These are phyloP conservation scores for Cynodonichthys magdalenae DNA, from an alignment of 2,797 vertebrate species.

Conservation along the genomic window DNA sequence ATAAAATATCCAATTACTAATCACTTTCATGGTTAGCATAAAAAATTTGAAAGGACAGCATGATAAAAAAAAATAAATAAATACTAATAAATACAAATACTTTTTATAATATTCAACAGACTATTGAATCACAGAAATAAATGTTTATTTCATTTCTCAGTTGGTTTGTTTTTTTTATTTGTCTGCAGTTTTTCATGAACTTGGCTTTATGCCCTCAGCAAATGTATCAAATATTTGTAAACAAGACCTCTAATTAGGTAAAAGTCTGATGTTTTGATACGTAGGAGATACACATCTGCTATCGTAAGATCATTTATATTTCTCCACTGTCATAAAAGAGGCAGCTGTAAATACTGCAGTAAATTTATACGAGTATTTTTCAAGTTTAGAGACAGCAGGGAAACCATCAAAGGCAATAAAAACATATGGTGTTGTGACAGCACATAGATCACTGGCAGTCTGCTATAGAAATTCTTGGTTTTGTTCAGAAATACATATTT, in stretches of 20 bases:
- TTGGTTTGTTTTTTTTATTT: not conserved
- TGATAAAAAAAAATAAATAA: no score
- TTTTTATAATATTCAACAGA: not conserved
- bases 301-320: constrained; percentile 28
- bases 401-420: constrained; percentile 65
- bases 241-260: constrained; percentile 41
- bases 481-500: constrained; percentile 33
- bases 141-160: constrained; percentile 1
- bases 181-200: constrained; percentile 1
- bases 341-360: constrained; percentile 56
- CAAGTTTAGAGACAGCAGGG: constrained; percentile 62
- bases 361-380: constrained; percentile 66
- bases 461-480: constrained; percentile 30
- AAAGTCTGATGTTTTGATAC: constrained; percentile 33
- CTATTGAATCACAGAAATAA: not conserved
- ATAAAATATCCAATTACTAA: not conserved
- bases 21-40: not conserved
- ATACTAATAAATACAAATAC: no score
- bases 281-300: constrained; percentile 10
- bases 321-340: constrained; percentile 29
- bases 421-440: constrained; percentile 66
- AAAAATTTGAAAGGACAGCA: not conserved
- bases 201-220: constrained; percentile 26
- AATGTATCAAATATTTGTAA: constrained; percentile 34
- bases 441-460: constrained; percentile 56